Evolutionary conservation across 2,888 invertebrate genomes (phyloP).

Genomic region (Gordius sp.): DNA sequence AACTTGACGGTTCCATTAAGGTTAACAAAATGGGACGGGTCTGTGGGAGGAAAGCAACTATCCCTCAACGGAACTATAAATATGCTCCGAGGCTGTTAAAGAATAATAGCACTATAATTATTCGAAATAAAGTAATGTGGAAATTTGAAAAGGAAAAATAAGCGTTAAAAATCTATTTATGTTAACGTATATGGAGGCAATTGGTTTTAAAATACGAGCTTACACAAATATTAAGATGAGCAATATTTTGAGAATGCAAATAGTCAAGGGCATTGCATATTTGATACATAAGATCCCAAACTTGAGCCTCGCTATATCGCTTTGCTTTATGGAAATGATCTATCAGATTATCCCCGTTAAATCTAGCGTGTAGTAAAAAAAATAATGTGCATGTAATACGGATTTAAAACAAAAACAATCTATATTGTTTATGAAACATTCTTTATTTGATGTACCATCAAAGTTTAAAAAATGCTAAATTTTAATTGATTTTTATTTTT

Average conservation of each 20-base stretch:
- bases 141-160: neutral
- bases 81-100: no score
- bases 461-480: no score
- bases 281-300: constrained; percentile 11
- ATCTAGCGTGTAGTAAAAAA: neutral
- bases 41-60: no score
- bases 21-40: no score
- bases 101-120: neutral
- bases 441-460: no score
- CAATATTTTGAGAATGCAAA: constrained; percentile 8
- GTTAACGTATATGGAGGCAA: no score
- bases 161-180: neutral
- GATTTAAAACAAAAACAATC: no score
- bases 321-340: neutral
- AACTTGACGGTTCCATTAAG: neutral
- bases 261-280: neutral
- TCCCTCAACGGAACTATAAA: no score
- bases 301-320: constrained; percentile 1
- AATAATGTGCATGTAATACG: no score
- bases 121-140: no score
- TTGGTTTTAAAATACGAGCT: neutral
- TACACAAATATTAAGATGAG: constrained; percentile 8
- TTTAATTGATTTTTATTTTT: no score
- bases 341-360: neutral
- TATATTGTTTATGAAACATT: no score